These are phyloP conservation scores for Dendropsophus ebraccatus DNA, from an alignment of 2,113 vertebrate genomes.

Conservation along the genomic window DNA sequence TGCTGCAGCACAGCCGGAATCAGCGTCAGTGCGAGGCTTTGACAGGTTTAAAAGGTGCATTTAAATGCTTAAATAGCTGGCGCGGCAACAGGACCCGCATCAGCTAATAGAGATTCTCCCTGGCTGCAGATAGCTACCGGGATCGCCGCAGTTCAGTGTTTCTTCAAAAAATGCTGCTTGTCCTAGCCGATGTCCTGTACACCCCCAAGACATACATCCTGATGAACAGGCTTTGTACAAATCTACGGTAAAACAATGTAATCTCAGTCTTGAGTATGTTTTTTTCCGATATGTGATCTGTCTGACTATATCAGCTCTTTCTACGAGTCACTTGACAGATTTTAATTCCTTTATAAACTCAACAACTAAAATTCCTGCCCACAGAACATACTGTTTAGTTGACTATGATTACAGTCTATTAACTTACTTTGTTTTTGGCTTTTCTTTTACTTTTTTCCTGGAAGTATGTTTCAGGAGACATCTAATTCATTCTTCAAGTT, in stretches of 20 bases:
- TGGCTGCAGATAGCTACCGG: no score
- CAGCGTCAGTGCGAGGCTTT: no score
- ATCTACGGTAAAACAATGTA: neutral
- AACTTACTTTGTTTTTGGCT: neutral
- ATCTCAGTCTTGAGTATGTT: neutral
- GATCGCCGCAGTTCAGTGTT: no score
- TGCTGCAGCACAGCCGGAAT: no score
- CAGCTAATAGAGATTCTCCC: no score
- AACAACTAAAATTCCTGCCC: neutral
- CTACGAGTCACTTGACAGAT: neutral
- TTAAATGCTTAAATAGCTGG: no score
- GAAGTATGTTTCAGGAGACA: neutral
- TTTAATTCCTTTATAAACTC: slow-evolving; percentile 22
- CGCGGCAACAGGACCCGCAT: no score
- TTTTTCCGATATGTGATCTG: neutral
- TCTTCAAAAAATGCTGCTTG: no score
- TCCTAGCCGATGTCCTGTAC: neutral
- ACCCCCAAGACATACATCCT: neutral
- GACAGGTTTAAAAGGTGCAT: no score
- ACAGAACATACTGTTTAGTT: neutral
- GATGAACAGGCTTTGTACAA: neutral
- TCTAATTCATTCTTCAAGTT: neutral
- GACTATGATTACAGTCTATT: neutral
- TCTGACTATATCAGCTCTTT: neutral
- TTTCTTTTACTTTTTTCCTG: neutral